Percentiles rank a stretch among this genome's conserved stretches.
These are phyloP conservation scores for Anthopleura sola DNA, from an alignment of 64 coral and sea anemone species.

Conservation along the genomic window DNA sequence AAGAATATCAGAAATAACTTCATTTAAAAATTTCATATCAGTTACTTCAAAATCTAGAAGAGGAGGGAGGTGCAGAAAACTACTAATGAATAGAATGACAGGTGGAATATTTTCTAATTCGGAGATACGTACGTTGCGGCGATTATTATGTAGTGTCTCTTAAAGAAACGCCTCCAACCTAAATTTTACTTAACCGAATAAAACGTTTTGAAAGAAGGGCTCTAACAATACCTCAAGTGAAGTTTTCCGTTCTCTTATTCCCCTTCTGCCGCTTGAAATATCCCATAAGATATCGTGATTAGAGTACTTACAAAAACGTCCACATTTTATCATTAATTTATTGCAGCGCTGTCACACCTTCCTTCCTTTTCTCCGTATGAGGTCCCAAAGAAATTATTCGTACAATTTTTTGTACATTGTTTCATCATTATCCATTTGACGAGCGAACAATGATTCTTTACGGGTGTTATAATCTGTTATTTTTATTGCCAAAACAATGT, in stretches of 20 bases:
- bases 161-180: neutral
- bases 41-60: no score
- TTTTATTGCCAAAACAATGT: neutral
- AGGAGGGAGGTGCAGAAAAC: neutral
- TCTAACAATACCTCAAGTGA: neutral
- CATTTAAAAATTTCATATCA: no score
- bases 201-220: neutral
- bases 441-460: neutral
- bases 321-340: conserved; percentile 17
- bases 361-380: neutral
- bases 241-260: neutral
- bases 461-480: neutral
- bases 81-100: neutral
- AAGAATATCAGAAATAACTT: no score
- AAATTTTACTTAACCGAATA: neutral
- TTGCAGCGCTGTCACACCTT: neutral
- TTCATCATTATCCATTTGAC: neutral
- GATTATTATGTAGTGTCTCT: neutral
- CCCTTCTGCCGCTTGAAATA: neutral
- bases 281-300: neutral
- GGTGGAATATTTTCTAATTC: neutral
- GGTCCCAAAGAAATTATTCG: neutral
- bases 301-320: neutral
- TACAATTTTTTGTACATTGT: neutral
- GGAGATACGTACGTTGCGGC: neutral